Percentiles rank a stretch among this genome's conserved stretches.
These are phyloP conservation scores for Idaea straminata DNA, from an alignment of 2,888 invertebrate genomes.

Conservation along the genomic window DNA sequence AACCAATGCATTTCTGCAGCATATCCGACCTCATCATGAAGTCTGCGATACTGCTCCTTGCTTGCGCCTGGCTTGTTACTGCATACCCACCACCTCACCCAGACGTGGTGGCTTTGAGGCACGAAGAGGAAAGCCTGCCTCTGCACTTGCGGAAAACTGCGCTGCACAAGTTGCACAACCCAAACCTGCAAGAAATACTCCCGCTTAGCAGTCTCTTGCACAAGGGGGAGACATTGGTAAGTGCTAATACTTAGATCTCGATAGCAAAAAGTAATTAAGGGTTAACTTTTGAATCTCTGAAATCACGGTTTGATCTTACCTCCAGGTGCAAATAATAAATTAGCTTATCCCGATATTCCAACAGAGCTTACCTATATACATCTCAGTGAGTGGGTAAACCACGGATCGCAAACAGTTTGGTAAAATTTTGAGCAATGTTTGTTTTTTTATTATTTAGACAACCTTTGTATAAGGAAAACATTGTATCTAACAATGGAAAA, in stretches of 20 bases:
- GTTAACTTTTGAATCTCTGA: no score
- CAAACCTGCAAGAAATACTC: conserved; percentile 66
- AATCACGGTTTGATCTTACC: no score
- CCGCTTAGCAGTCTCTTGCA: conserved; percentile 81
- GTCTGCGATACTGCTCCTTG: conserved; percentile 41
- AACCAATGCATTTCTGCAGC: background rate
- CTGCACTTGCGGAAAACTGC: conserved; percentile 80
- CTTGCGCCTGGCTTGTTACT: conserved; percentile 41
- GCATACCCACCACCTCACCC: conserved; percentile 76
- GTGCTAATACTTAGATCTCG: conserved; percentile 7
- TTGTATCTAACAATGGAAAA: background rate
- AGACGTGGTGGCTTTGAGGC: conserved; percentile 79
- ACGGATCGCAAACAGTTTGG: conserved; percentile 5
- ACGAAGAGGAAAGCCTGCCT: conserved; percentile 79
- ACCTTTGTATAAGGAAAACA: background rate
- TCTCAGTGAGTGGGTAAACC: background rate
- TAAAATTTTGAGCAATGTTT: conserved; percentile 5
- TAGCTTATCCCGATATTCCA: no score
- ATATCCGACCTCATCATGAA: conserved; percentile 38
- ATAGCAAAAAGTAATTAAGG: no score
- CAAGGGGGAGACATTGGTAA: conserved; percentile 81
- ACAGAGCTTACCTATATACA: no score
- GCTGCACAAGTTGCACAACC: conserved; percentile 73
- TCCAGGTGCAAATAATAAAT: no score
- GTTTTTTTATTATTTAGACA: background rate